Base-by-base conservation (phyloP, 2,113 vertebrate species). In the Chinchilla lanigera region DNA sequence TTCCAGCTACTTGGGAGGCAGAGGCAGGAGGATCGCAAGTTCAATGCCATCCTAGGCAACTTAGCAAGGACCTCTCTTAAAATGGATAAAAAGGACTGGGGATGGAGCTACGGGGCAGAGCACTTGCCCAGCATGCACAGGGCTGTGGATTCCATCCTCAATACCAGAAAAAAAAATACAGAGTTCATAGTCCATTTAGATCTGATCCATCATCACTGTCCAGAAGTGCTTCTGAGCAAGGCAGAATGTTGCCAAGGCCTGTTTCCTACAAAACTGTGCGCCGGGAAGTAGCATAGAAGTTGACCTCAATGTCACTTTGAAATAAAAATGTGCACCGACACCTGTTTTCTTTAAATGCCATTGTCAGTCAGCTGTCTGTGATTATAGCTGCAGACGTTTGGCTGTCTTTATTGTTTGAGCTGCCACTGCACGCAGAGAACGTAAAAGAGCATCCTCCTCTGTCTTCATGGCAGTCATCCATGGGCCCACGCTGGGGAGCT, bases 341-440 rank as follows among this genome's bases (percentile, higher is more conserved):
- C n/a, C 26, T 2, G 0, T 52, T 22, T 6, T 1, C 84, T 87
- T 52, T 50, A 58, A 14, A 4, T 14, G 24, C 52, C 1, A 0
- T 0, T 5, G 44, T 13, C 0, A 5, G 14, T 30, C 26, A 4
- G 0, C 69, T n/a, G 5, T 52, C 63, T 0, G 0, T 28, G 54
- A 7, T 7, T 24, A 28, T 2, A 1, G n/a, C 30, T 35, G 4
- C 50, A 17, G 67, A 20, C 12, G 5, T 20, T 14, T 6, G 35
- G 33, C 3, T 54, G 0, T 6, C 47, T 82, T 22, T 13, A 7
- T 10, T 28, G 38, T 47, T 83, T 3, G 63, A 28, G 33, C 24
- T 69, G 5, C 20, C 47, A 2, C 44, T 38, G 17, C 17, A 8
- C 10, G 26, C 28, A 73, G 50, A 80, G 47, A 38, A 12, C 13